Percentiles rank a stretch among this genome's conserved stretches.
These are phyloP conservation scores for Rissa tridactyla DNA, from an alignment of 2,113 vertebrate species.

Conservation along the genomic window DNA sequence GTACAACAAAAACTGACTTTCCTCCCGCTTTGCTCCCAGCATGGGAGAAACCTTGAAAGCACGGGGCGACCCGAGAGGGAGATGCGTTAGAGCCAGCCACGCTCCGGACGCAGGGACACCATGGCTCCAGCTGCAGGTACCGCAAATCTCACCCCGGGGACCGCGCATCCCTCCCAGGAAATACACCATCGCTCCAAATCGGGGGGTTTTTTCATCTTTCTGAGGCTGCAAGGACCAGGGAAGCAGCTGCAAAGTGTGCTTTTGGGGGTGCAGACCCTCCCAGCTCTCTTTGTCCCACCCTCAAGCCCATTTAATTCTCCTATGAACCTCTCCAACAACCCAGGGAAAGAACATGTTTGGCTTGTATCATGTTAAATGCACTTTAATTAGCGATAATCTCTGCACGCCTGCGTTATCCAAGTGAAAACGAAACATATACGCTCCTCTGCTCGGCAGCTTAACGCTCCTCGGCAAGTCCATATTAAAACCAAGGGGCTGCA, in stretches of 20 bases:
- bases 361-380: neutral
- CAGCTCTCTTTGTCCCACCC: neutral
- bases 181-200: neutral
- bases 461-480: fast-evolving
- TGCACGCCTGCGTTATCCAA: neutral
- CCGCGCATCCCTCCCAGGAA: neutral
- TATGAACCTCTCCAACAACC: neutral
- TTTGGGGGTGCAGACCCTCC: too few relatives aligned
- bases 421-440: neutral
- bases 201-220: neutral
- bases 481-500: neutral
- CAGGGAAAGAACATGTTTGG: neutral
- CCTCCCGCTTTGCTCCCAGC: neutral
- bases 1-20: neutral
- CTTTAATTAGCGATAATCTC: neutral
- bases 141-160: neutral
- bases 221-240: neutral
- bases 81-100: fast-evolving
- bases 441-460: neutral
- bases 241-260: neutral
- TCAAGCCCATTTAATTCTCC: neutral
- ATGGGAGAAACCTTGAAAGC: neutral
- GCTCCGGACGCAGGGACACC: fast-evolving
- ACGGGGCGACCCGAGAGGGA: fast-evolving
- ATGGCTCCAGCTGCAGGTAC: neutral